These are phyloP conservation scores for Chiroxiphia lanceolata DNA, from an alignment of 2,797 vertebrate species.

Conservation along the genomic window DNA sequence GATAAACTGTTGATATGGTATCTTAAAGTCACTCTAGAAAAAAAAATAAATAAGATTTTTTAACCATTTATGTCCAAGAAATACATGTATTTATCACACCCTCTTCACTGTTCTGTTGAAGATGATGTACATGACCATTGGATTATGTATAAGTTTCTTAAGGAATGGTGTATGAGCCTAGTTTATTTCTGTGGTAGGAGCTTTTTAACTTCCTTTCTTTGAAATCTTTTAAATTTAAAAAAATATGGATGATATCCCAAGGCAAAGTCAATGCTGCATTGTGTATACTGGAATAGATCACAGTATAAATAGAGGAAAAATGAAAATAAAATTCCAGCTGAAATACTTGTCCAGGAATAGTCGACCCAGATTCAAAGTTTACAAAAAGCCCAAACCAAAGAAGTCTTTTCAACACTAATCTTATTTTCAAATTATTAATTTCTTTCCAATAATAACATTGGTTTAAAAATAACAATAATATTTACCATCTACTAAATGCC, in stretches of 20 bases:
- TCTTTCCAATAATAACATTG: conserved; percentile 56
- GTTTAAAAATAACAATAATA: conserved; percentile 58
- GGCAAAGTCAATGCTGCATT: not conserved
- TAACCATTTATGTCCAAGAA: not conserved
- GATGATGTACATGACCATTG: not conserved
- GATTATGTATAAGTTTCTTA: conserved; percentile 1
- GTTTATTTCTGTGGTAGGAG: not conserved
- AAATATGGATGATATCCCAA: not conserved
- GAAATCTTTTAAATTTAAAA: not conserved
- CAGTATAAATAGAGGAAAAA: conserved; percentile 50
- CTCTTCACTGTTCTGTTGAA: not conserved
- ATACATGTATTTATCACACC: not conserved
- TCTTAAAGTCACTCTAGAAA: not conserved
- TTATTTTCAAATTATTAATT: conserved; percentile 59
- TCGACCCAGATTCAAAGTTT: conserved; percentile 40
- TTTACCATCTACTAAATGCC: conserved; percentile 33
- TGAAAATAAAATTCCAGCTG: conserved; percentile 48
- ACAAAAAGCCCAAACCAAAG: conserved; percentile 32
- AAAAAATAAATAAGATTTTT: not conserved
- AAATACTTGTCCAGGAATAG: conserved; percentile 60
- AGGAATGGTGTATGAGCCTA: not conserved
- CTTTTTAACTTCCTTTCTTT: conserved; percentile 3
- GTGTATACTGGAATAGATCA: conserved; percentile 36
- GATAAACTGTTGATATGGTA: not conserved
- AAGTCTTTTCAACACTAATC: conserved; percentile 56